These are phyloP conservation scores for Vulpes ferrilata DNA, from an alignment of 2,113 vertebrate genomes.

Conservation along the genomic window DNA sequence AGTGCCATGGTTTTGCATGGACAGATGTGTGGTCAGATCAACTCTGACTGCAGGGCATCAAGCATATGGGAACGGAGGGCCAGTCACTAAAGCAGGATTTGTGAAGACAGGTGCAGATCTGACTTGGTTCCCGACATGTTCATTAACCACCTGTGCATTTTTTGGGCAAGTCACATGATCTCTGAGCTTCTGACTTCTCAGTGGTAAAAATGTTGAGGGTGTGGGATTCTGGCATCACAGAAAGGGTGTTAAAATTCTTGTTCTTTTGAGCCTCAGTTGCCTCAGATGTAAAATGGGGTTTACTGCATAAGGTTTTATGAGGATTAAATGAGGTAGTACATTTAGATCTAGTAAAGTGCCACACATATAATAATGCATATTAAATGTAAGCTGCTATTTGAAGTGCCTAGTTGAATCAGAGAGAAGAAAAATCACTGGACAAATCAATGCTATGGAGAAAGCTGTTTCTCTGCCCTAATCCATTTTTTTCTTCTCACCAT, in stretches of 20 bases:
- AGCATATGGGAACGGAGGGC: not conserved
- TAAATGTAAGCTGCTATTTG: not conserved
- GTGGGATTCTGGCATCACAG: not conserved
- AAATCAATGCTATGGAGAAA: not conserved
- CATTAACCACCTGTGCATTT: not conserved
- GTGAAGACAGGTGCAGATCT: not conserved
- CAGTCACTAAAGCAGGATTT: not conserved
- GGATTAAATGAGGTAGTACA: not conserved
- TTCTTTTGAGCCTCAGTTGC: constrained; percentile 34
- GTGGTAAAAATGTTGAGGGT: not conserved
- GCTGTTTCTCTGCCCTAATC: not conserved
- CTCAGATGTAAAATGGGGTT: constrained; percentile 13
- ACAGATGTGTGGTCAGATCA: not conserved
- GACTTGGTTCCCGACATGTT: not conserved
- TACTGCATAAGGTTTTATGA: not conserved
- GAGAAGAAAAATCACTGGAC: not conserved
- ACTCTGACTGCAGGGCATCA: not conserved
- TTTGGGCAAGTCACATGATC: not conserved
- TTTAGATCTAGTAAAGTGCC: constrained; percentile 39
- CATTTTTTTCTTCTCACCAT: not conserved
- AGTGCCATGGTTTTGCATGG: not conserved
- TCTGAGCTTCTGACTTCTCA: constrained; percentile 24
- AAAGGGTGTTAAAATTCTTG: not conserved
- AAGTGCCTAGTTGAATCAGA: constrained; percentile 48
- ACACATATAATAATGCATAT: not conserved